Percentiles rank a stretch among this genome's conserved stretches.
These are phyloP conservation scores for Acheta domesticus DNA, from an alignment of 2,888 invertebrate genomes.

Conservation along the genomic window DNA sequence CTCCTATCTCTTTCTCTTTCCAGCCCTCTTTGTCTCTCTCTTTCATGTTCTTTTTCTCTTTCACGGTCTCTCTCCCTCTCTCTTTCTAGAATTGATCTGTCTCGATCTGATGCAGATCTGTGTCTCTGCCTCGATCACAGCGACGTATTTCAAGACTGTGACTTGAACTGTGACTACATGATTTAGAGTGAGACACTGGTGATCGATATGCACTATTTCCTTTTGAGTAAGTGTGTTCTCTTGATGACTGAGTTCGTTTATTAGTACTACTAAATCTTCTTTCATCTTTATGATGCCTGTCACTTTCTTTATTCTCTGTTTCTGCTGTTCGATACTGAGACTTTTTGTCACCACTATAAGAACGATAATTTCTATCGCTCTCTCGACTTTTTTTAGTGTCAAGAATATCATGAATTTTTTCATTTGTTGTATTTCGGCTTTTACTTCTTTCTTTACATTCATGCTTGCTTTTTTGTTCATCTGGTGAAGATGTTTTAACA, in stretches of 20 bases:
- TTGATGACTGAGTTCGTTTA: neutral
- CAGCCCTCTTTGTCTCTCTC: constrained; percentile 26
- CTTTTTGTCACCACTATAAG: neutral
- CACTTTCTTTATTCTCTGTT: neutral
- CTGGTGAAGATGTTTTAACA: neutral
- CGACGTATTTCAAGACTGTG: constrained; percentile 24
- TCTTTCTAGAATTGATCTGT: constrained; percentile 23
- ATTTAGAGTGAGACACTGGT: neutral
- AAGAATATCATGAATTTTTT: neutral
- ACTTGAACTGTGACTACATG: constrained; percentile 21
- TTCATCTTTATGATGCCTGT: neutral
- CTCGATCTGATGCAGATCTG: neutral
- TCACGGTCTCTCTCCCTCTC: constrained; percentile 18
- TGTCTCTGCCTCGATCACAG: constrained; percentile 41
- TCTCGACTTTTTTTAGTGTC: constrained; percentile 28
- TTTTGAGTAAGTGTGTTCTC: no score
- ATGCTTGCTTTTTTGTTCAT: neutral
- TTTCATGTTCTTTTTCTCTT: neutral
- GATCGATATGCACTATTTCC: constrained; percentile 25
- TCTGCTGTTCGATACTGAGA: constrained; percentile 19
- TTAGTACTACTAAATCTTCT: constrained; percentile 11
- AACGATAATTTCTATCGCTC: constrained; percentile 20
- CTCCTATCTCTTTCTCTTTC: constrained; percentile 27
- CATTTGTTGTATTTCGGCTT: constrained; percentile 27
- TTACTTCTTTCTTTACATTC: constrained; percentile 24